Evolutionary conservation across 2,113 vertebrate genomes (phyloP), one percentile per base, ranked within the genome.

Genomic region (Tamias sibiricus): DNA sequence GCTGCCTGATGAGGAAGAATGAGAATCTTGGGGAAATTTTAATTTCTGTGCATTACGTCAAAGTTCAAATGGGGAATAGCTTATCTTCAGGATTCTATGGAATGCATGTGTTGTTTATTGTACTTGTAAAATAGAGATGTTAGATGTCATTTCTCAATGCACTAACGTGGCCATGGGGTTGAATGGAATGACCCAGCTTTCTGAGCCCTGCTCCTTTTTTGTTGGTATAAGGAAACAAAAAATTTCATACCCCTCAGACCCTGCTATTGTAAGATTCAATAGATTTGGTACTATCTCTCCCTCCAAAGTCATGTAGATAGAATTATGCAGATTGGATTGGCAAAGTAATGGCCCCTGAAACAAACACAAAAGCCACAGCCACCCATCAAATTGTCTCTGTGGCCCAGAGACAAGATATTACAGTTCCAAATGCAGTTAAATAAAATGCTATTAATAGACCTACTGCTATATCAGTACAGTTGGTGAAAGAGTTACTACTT

Each of bases 301-400:
- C 95, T 72, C 74, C 37, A 86, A 95, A 94, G 83, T 22, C 22
- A 94, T 91, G 32, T 71, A 80, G 72, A 69, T 37, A 93, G 71
- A 95, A 95, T 90, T 95, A 93, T 44, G 76, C 35, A 80, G 49
- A 87, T 68, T 49, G 52, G 4, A 59, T 68, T 92, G 90, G 64
- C 84, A 87, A 81, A 91, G 42, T 49, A 87, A 54, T 35, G 40
- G 57, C 49, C 42, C 35, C 86, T 87, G 49, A 95, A 89, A 74
- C 30, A 95, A 83, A 79, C 37, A 42, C 66, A 12, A 95, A 83
- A 91, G 57, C 54, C 35, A 87, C 5, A 91, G 71, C 37, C 40
- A 92, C 42, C 44, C 28, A 66, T 74, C n/a, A n/a, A 52, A 91
- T 69, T 87, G 83, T 57, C 40, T 7, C 32, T n/a, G 40, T 72